Base-by-base conservation (phyloP, 2,888 invertebrate species). In the Nemotelus pantherinus region DNA sequence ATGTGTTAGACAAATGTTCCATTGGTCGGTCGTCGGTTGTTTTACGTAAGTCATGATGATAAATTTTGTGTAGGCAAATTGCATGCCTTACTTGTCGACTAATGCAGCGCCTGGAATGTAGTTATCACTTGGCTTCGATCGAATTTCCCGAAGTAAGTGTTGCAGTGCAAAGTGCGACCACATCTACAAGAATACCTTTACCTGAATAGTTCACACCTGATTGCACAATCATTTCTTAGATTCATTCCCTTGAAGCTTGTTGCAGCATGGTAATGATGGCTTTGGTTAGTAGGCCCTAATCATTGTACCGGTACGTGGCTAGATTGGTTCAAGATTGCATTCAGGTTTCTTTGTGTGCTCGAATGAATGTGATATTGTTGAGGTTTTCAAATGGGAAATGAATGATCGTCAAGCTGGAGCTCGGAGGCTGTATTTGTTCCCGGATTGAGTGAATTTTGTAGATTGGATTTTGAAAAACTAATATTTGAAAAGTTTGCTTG, bases 201-300 rank as follows among this genome's bases (percentile, higher is more conserved):
- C 25, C 25, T 53, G 63, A 74, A 74, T 63, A 63, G 60, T 74
- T 74, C 74, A 74, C 74, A 74, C 60, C 60, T 74, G 74, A 74
- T 74, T 74, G 74, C 74, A 41, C 74, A 60, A 25, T 63, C 63
- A 55, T 48, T 41, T 74, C 50, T 39, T n/a, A 41, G 74, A 71
- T 71, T 71, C 53, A 63, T 63, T 47, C 10, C 74, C 50, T 63
- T 43, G 48, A 25, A 55, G 74, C 63, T 25, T 74, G 47, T n/a
- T 25, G 7, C 39, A 10, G 6, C 60, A 72, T 58, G 60, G 41
- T 72, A 60, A 72, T 72, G 57, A 44, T 47, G 47, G 7, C 25
- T 50, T 39, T 44, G 68, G 44, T 65, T 44, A 3, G 41, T 7
- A 43, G 63, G 41, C 63, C 41, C 43, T 63, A 39, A 43, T 25